Base-by-base conservation (phyloP, 2,888 invertebrate species). In the Hirtodrosophila histrioides region DNA sequence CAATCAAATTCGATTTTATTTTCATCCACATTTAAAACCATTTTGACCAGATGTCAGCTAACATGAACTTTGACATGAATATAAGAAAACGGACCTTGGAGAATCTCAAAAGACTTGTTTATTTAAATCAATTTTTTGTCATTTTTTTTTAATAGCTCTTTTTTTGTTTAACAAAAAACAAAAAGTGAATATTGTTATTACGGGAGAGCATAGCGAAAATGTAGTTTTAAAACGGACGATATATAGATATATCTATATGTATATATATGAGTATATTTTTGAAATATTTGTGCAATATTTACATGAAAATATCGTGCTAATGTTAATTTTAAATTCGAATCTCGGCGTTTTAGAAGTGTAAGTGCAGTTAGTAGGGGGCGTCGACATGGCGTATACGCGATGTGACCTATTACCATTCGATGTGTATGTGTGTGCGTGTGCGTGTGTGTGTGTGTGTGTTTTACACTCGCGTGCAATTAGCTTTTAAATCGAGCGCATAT, bases 61-160 rank as follows among this genome's bases (percentile, higher is more conserved):
- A 5, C 31, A 31, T 31, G 31, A 31, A 9, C 31, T 31, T 31
- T 31, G 31, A 31, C 31, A 31, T 31, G 31, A 31, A 31, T 8
- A 31, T 31, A 31, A 31, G 9, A 31, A 7, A 8, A 60, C 62
- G 57, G 31, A 69, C 29, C 83, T 72, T 67, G 23, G 63, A 75
- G 83, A 84, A 84, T 84, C 83, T 84, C 83, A 79, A 80, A 75
- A 84, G 87, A 87, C 87, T 84, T 82, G 62, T 75, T 78, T 70
- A 71, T 67, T 49, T 58, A 72, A 71, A 68, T 74, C 76, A 67
- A 65, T 57, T 57, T 60, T 79, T 73, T 70, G 75, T 67, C 73
- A 65, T 73, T 69, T 63, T 53, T 53, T 55, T 45, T 48, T 27
- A 27, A 27, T 27, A 27, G 2, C 5, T 17, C 17, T 11, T 48